Evolutionary conservation across 2,113 vertebrate species (phyloP), one percentile per base, ranked within the genome.

Genomic region (Aleadryas rufinucha): DNA sequence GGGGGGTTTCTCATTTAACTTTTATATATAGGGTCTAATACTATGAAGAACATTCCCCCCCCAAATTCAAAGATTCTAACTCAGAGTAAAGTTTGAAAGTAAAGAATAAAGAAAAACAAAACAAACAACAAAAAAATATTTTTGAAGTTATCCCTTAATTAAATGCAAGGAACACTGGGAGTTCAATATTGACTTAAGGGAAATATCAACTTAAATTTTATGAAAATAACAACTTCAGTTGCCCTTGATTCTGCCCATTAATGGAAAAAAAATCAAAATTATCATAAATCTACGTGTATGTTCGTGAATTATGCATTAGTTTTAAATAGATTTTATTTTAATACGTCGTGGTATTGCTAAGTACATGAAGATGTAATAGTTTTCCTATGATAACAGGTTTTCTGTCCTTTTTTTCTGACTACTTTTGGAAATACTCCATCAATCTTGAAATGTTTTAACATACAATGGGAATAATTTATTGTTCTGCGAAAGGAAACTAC

Each of bases 1-100:
- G 3, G 18, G 10, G 10, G 1, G 0, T 0, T 30, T 61, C 12
- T 56, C 44, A 0, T 50, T 52, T 41, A 37, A 13, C 10, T 4
- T 68, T 71, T 64, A 30, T 30, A 27, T 41, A 30, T 17, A 20
- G 28, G 18, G 7, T 75, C 6, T 44, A 59, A 5, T 50, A 11
- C 4, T 52, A 35, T 18, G 24, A 57, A 42, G 77, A 83, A 37
- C 5, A 16, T 56, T 13, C 6, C 2, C 12, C 17, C 4, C 1
- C 3, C 39, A 27, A 9, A 79, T 56, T 71, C 10, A 71, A 53
- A 82, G 13, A 42, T 30, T 81, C 10, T 84, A 39, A 31, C 4
- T 47, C 71, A 44, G 22, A 75, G 4, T 35, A 57, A 93, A 78
- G 14, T 31, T 27, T 61, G 50, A 86, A 39, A 14, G 44, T 28